Base-by-base conservation (phyloP, 2,113 vertebrate genomes). In the Ailurus styani region DNA sequence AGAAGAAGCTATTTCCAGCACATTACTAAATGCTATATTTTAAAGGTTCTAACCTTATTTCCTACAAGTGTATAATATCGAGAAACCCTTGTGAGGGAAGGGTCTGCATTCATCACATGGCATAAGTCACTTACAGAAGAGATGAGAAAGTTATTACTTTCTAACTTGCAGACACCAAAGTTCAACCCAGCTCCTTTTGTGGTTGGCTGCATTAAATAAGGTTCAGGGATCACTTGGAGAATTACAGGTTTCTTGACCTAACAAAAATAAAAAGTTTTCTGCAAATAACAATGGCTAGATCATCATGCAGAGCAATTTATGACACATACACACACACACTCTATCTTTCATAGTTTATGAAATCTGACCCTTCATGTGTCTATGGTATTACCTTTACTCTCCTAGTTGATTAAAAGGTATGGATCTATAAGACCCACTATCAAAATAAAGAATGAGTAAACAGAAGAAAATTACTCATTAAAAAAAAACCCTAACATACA, bases 11-110 rank as follows among this genome's bases (percentile, higher is more conserved):
- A 98, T 99, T 99, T 99, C 98, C 97, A 98, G 96, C 97, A 98
- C 97, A 98, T 99, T 98, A 98, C 99, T 99, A 99, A 99, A 99
- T 98, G 98, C 98, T 99, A 98, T 98, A 98, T 98, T 99, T 99
- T 99, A 99, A 99, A 99, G 99, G 99, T 99, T 99, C 98, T 99
- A 99, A 99, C 99, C 99, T 99, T 99, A 99, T 99, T 99, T 98
- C 98, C 94, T 99, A 98, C 98, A 98, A 99, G 98, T 98, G 96
- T 99, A 99, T 99, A 98, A 99, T 99, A 99, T 89, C 98, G 98
- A 97, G 97, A 98, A 99, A 98, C 97, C 98, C 98, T 98, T 98
- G 96, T 97, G 98, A 99, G 97, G 94, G 92, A 98, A 99, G 98
- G 98, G 98, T 98, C 98, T 98, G 98, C 94, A 98, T 98, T 98